Percentiles rank a stretch among this genome's conserved stretches.
Conservation (phyloP, 2,113 vertebrate species). For the Sisor rabdophorus region DNA sequence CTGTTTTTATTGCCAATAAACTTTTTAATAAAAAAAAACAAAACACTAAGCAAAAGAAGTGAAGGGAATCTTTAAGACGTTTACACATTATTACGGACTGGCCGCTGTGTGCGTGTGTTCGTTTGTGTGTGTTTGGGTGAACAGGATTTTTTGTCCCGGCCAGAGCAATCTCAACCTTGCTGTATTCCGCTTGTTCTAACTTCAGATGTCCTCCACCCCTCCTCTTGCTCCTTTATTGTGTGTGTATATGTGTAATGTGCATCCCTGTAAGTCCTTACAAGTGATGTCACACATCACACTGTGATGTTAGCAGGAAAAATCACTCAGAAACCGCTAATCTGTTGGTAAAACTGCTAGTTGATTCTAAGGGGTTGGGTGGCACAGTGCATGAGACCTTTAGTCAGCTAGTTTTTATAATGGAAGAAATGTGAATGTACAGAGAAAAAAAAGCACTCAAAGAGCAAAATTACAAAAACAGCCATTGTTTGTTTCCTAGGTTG, state of each 20-base stretch:
- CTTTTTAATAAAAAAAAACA: conserved; percentile 16
- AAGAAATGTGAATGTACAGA: conserved; percentile 37
- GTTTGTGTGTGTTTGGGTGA: conserved; percentile 38
- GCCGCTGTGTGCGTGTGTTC: conserved; percentile 43
- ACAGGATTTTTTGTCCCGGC: conserved; percentile 38
- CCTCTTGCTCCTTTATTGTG: conserved; percentile 18
- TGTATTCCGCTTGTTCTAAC: conserved; percentile 31
- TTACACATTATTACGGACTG: conserved; percentile 47
- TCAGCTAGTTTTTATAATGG: conserved; percentile 39
- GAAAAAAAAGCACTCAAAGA: conserved; percentile 1
- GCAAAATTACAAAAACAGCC: neutral
- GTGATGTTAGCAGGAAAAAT: conserved; percentile 16
- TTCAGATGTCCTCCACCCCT: conserved; percentile 18
- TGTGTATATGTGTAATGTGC: conserved; percentile 40
- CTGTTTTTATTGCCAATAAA: conserved; percentile 50
- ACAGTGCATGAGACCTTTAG: conserved; percentile 48
- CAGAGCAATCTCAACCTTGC: conserved; percentile 29
- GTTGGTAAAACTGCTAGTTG: conserved; percentile 10
- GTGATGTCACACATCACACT: conserved; percentile 42
- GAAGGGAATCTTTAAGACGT: conserved; percentile 45
- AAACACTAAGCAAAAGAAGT: conserved; percentile 13
- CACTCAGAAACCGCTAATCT: conserved; percentile 14
- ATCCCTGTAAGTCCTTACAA: conserved; percentile 34
- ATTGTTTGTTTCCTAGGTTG: conserved; percentile 19
- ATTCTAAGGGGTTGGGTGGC: conserved; percentile 31